Conservation (phyloP, 2,888 invertebrate species). For the Rhamnusium bicolor region DNA sequence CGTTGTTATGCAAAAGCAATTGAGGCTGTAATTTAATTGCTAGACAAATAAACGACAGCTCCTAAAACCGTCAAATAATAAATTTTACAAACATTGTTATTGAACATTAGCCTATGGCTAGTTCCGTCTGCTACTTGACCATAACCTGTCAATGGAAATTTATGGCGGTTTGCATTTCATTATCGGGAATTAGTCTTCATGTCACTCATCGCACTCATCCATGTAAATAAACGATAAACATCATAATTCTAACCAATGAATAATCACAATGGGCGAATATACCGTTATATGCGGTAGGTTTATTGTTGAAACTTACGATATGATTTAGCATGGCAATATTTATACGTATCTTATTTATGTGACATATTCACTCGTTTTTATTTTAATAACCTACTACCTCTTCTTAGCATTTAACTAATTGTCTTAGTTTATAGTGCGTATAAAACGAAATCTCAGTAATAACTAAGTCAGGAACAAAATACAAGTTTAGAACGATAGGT, state of each 20-base stretch:
- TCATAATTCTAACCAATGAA: constrained; percentile 16
- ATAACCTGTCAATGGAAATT: constrained; percentile 57
- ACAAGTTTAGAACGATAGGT: no score
- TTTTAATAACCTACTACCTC: background rate
- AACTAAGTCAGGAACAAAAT: no score
- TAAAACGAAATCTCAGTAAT: no score
- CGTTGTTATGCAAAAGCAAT: no score
- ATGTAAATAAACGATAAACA: constrained; percentile 41
- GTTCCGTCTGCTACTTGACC: constrained; percentile 62
- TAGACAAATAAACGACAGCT: constrained; percentile 54
- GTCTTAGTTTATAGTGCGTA: background rate
- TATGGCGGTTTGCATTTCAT: constrained; percentile 63
- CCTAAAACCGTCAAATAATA: constrained; percentile 52
- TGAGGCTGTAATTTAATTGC: constrained; percentile 42
- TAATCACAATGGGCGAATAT: constrained; percentile 4
- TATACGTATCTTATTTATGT: background rate
- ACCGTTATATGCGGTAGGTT: constrained; percentile 9
- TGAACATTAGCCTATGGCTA: constrained; percentile 55
- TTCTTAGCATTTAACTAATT: background rate
- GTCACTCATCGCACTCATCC: constrained; percentile 58
- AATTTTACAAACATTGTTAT: constrained; percentile 56
- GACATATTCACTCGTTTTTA: background rate
- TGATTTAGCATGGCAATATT: background rate
- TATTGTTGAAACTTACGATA: background rate
- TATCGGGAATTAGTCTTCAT: constrained; percentile 59